Evolutionary conservation across 1,140 invertebrate species (phyloP).

Genomic region (Sycobia sp.): DNA sequence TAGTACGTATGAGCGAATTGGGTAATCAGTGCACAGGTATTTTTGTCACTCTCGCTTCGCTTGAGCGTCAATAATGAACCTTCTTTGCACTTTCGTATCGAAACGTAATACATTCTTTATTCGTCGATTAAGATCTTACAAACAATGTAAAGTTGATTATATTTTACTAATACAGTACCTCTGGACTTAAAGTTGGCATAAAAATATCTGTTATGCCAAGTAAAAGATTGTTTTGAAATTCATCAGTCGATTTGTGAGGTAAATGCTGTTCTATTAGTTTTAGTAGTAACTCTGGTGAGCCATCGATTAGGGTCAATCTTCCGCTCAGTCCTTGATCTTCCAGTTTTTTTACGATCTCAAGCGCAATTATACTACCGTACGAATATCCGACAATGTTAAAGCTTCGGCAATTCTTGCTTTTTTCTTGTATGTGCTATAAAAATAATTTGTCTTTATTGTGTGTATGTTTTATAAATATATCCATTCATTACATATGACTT

Average conservation of each 20-base stretch:
- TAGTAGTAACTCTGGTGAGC: constrained; percentile 55
- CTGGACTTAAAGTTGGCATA: constrained; percentile 28
- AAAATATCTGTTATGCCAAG: constrained; percentile 42
- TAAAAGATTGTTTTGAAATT: constrained; percentile 47
- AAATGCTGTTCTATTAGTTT: constrained; percentile 40
- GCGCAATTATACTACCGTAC: constrained; percentile 54
- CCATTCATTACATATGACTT: no score
- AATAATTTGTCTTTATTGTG: constrained; percentile 1
- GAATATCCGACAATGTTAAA: constrained; percentile 58
- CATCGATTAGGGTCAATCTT: constrained; percentile 55
- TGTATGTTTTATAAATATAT: no score
- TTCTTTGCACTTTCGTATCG: no score
- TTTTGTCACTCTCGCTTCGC: no score
- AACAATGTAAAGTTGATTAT: neutral
- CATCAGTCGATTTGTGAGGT: constrained; percentile 26
- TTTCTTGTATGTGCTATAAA: constrained; percentile 48
- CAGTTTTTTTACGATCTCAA: constrained; percentile 53
- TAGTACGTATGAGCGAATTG: no score
- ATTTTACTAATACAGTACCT: constrained; percentile 40
- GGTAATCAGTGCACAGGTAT: no score
- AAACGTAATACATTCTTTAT: no score
- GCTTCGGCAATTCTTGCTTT: constrained; percentile 46
- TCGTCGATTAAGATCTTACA: no score
- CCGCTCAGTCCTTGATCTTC: constrained; percentile 51
- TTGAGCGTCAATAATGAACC: no score